Evolutionary conservation across 2,888 invertebrate species (phyloP).

Genomic region (Melolontha melolontha): DNA sequence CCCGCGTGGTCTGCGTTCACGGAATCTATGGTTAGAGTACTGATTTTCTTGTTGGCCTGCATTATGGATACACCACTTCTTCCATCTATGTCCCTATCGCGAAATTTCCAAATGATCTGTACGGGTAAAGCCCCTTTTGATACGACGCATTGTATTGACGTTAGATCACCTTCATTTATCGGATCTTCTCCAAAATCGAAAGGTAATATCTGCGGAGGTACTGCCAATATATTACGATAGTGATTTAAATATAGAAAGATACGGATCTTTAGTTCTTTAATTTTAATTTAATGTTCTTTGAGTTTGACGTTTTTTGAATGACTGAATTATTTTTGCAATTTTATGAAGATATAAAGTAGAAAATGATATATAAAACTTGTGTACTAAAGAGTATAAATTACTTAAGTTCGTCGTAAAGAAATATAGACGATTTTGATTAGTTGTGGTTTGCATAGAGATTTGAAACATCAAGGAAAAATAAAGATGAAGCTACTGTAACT

Average conservation of each 20-base stretch:
- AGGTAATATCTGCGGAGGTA: conserved; percentile 77
- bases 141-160: conserved; percentile 78
- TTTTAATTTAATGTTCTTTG: too few species aligned
- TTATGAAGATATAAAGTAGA: too few species aligned
- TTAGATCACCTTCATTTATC: conserved; percentile 82
- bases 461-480: too few species aligned
- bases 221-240: conserved; percentile 53
- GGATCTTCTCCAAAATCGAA: conserved; percentile 77
- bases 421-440: too few species aligned
- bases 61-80: conserved; percentile 70
- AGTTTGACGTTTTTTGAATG: background rate
- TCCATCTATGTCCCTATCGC: conserved; percentile 70
- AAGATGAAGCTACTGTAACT: too few species aligned
- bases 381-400: too few species aligned
- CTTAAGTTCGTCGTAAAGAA: too few species aligned
- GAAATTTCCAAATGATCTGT: conserved; percentile 76
- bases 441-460: too few species aligned
- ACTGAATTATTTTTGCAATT: background rate
- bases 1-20: conserved; percentile 81
- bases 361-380: too few species aligned
- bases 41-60: conserved; percentile 73
- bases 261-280: conserved; percentile 12
- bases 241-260: conserved; percentile 5
- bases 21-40: conserved; percentile 79
- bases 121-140: conserved; percentile 85